These are phyloP conservation scores for Parazoanthus atlanticus DNA, from an alignment of 92 coral and sea anemone species.

Conservation along the genomic window DNA sequence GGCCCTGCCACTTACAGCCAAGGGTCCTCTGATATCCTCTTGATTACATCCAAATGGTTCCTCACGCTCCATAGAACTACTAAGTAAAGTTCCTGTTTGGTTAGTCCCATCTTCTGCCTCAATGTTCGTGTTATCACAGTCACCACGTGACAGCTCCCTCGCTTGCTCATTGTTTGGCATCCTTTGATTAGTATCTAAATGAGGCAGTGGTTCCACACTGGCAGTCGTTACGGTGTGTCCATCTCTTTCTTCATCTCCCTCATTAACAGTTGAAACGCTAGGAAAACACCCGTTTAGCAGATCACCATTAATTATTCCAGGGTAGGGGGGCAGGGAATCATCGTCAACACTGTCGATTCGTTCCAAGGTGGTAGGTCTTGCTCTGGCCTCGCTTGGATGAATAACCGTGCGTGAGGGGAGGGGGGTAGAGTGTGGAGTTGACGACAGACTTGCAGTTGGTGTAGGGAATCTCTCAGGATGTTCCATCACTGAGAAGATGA, in stretches of 20 bases:
- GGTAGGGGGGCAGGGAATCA: slow-evolving; percentile 34
- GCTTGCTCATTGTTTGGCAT: neutral
- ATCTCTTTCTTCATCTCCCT: neutral
- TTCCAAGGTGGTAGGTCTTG: neutral
- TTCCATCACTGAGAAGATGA: slow-evolving; percentile 56
- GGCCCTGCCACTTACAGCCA: too few species aligned
- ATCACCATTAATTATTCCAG: slow-evolving; percentile 33
- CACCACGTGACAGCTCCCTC: neutral
- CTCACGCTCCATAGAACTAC: neutral
- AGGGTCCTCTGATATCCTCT: neutral
- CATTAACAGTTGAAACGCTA: slow-evolving; percentile 5
- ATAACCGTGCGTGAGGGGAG: neutral
- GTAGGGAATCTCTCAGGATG: slow-evolving; percentile 84
- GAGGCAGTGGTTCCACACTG: neutral
- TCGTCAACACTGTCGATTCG: slow-evolving; percentile 39
- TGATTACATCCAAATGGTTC: neutral
- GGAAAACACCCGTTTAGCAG: neutral
- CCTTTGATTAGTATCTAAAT: neutral
- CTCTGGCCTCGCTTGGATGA: neutral
- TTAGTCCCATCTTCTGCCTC: neutral
- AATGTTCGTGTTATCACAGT: neutral
- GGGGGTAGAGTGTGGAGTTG: slow-evolving; percentile 34
- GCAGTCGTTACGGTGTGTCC: neutral
- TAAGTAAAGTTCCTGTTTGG: neutral
- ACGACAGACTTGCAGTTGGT: slow-evolving; percentile 48